A percentile compares a stretch with the other conserved stretches of the same genome.
These are phyloP conservation scores for Sorex fumeus DNA, from an alignment of 2,113 vertebrate genomes.

Conservation along the genomic window DNA sequence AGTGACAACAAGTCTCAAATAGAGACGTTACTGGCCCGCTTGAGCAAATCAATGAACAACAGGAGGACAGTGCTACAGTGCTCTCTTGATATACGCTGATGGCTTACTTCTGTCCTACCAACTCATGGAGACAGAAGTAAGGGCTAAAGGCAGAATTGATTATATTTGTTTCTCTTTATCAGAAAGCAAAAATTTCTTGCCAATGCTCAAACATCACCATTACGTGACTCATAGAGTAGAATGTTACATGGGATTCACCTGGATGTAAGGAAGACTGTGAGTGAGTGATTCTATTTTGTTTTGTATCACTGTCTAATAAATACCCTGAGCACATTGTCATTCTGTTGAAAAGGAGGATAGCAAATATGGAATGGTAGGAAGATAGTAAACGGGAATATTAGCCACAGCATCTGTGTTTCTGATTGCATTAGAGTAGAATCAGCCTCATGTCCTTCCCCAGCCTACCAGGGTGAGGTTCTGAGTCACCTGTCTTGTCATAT, in stretches of 20 bases:
- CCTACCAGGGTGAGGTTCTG: too few relatives aligned
- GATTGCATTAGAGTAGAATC: background rate
- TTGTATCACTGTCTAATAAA: background rate
- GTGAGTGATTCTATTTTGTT: background rate
- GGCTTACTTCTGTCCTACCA: background rate
- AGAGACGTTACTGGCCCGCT: too few relatives aligned
- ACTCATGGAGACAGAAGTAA: background rate
- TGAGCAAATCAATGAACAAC: too few relatives aligned
- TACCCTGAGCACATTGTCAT: background rate
- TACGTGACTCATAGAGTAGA: background rate
- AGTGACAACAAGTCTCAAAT: too few relatives aligned
- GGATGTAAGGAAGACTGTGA: background rate
- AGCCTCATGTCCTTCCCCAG: background rate
- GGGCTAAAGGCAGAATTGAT: background rate
- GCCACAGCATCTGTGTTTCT: too few relatives aligned
- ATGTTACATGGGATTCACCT: fast-evolving
- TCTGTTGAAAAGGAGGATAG: background rate
- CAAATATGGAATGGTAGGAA: background rate
- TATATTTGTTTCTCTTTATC: background rate
- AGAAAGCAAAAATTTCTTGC: background rate
- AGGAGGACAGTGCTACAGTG: too few relatives aligned
- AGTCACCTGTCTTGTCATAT: too few relatives aligned
- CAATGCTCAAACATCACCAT: background rate
- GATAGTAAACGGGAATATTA: background rate
- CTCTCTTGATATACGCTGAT: background rate